Conservation (phyloP, 2,113 vertebrate genomes). For the Corythoichthys intestinalis region DNA sequence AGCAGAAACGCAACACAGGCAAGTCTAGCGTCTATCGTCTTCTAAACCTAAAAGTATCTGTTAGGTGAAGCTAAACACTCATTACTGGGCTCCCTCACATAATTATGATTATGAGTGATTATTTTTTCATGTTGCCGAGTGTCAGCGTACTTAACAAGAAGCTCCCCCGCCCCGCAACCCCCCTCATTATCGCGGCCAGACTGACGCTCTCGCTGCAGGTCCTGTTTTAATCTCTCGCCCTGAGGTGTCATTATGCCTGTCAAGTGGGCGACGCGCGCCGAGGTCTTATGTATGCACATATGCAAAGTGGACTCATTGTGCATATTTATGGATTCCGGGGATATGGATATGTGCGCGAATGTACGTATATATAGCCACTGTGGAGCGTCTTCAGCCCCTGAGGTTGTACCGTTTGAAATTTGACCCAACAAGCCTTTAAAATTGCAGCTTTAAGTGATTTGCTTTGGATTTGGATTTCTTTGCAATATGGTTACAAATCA, state of each 20-base stretch:
- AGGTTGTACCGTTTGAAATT: not conserved
- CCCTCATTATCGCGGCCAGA: not conserved
- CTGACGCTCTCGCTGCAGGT: conserved; percentile 4
- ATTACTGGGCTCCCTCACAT: conserved; percentile 4
- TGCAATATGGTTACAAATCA: too few relatives aligned
- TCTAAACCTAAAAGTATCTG: not conserved
- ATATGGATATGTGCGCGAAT: not conserved
- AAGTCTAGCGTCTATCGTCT: too few relatives aligned
- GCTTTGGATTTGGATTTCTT: too few relatives aligned
- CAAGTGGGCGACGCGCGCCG: not conserved
- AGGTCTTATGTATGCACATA: conserved; percentile 5
- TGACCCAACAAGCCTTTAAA: not conserved
- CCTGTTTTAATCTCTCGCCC: conserved; percentile 7
- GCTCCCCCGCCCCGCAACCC: not conserved
- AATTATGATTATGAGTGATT: conserved; percentile 7
- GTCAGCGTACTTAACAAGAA: not conserved
- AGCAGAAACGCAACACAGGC: too few relatives aligned
- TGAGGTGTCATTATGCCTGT: conserved; percentile 12
- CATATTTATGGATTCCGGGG: not conserved
- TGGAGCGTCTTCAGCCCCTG: not conserved
- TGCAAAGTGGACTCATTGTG: conserved; percentile 5
- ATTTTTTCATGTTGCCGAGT: not conserved
- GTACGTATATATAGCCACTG: not conserved
- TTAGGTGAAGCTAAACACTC: conserved; percentile 4
- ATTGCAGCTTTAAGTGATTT: too few relatives aligned